Conservation (phyloP, 2,797 vertebrate genomes). For the Cossypha caffra region DNA sequence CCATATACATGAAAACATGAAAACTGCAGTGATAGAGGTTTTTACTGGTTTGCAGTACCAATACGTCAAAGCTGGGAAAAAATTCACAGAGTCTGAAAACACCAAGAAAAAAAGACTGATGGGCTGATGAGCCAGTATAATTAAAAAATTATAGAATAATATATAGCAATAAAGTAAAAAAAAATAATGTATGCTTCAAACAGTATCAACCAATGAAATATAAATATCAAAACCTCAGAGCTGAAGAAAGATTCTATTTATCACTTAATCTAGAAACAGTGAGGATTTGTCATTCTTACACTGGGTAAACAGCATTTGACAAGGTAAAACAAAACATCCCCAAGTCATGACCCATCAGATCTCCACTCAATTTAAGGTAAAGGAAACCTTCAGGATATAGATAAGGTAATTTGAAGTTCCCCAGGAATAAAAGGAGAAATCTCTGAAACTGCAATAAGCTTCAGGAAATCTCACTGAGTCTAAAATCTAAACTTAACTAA, state of each 20-base stretch:
- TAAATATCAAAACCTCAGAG: neutral
- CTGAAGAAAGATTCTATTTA: neutral
- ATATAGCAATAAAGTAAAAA: neutral
- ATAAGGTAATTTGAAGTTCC: neutral
- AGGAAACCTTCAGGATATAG: neutral
- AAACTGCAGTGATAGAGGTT: neutral
- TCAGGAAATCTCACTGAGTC: neutral
- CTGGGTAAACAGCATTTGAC: neutral
- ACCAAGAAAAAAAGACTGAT: neutral
- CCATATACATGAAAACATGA: neutral
- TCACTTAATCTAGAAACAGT: neutral
- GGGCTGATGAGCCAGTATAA: conserved; percentile 23
- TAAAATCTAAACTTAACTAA: neutral
- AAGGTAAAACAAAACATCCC: conserved; percentile 6
- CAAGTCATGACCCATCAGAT: neutral
- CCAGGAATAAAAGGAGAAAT: neutral
- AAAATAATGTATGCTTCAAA: conserved; percentile 19
- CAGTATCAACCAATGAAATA: conserved; percentile 7
- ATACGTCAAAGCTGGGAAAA: neutral
- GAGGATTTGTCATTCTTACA: neutral
- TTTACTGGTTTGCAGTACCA: neutral
- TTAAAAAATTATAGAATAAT: conserved; percentile 34
- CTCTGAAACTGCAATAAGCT: neutral
- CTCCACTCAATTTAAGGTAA: neutral
- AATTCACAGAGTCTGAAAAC: conserved; percentile 30